phyloP scores from a whole-genome alignment of 2,888 invertebrate genomes.

The Chouioia cunea region DNA sequence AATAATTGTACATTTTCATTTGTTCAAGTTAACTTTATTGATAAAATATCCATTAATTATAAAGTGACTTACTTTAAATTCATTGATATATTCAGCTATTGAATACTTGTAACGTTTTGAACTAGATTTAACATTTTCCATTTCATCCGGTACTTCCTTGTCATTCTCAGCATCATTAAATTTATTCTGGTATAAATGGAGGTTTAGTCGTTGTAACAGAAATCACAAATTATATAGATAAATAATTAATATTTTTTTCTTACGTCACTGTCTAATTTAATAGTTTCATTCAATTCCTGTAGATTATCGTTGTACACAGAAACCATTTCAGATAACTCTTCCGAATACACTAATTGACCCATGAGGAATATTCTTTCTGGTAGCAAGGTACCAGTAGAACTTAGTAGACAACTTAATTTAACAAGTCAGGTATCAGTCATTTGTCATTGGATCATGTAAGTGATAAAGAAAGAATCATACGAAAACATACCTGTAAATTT shows the following conservation, averaged over 20 bases:
- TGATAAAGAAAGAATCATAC: not conserved
- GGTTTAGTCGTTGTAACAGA: slow-evolving; percentile 9
- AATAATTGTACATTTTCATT: slow-evolving; percentile 32
- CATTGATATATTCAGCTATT: slow-evolving; percentile 73
- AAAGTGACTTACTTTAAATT: slow-evolving; percentile 70
- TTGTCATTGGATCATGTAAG: not conserved
- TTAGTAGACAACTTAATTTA: slow-evolving; percentile 66
- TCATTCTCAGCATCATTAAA: slow-evolving; percentile 24
- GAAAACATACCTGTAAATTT: slow-evolving; percentile 53
- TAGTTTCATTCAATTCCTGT: slow-evolving; percentile 50
- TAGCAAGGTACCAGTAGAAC: slow-evolving; percentile 69
- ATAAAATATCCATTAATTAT: not conserved
- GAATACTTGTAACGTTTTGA: slow-evolving; percentile 60
- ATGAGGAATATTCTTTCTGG: slow-evolving; percentile 72
- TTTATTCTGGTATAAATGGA: slow-evolving; percentile 28
- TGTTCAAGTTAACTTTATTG: slow-evolving; percentile 9
- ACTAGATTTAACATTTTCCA: slow-evolving; percentile 17
- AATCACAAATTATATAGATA: slow-evolving; percentile 11
- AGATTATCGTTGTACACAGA: slow-evolving; percentile 73
- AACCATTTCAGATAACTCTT: slow-evolving; percentile 74
- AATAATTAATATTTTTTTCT: slow-evolving; percentile 8
- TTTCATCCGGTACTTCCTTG: not conserved
- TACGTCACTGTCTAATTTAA: slow-evolving; percentile 3
- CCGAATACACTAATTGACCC: slow-evolving; percentile 74
- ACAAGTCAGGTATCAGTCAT: slow-evolving; percentile 16